Percentiles rank a stretch among this genome's conserved stretches.
Evolutionary conservation across 2,113 vertebrate species (phyloP).

Genomic region (Danionella cerebrum): DNA sequence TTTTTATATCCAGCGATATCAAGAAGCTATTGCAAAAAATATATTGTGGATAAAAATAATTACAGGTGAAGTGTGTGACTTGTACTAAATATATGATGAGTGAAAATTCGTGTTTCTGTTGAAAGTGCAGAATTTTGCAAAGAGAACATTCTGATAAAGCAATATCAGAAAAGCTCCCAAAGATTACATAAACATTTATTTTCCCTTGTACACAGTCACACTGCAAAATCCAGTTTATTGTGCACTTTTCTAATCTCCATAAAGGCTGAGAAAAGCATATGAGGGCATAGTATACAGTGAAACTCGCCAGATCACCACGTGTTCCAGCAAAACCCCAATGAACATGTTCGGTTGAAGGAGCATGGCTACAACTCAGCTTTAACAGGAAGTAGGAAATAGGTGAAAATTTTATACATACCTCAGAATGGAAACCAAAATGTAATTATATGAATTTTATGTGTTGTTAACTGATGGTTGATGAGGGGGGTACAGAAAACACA

Average conservation of each 20-base stretch:
- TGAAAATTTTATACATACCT: constrained; percentile 70
- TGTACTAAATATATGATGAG: too few species aligned
- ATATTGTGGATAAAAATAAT: too few species aligned
- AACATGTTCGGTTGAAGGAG: constrained; percentile 48
- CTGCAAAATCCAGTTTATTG: not conserved
- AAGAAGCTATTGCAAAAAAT: too few species aligned
- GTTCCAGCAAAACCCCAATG: constrained; percentile 28
- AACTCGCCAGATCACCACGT: constrained; percentile 25
- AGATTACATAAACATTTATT: too few species aligned
- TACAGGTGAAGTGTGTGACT: too few species aligned
- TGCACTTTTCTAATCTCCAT: not conserved
- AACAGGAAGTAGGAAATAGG: constrained; percentile 66
- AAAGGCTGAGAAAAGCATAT: not conserved
- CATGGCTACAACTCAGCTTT: constrained; percentile 58
- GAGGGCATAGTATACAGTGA: constrained; percentile 17
- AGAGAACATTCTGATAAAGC: too few species aligned
- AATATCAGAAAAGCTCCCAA: too few species aligned
- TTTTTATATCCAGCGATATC: too few species aligned
- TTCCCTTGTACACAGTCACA: constrained; percentile 4
- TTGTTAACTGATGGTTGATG: constrained; percentile 69
- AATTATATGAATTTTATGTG: constrained; percentile 71
- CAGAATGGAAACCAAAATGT: constrained; percentile 68
- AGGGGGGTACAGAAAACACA: constrained; percentile 62
- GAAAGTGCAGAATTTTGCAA: too few species aligned
- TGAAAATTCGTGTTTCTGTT: too few species aligned